These are phyloP conservation scores for Hermodice carunculata DNA, from an alignment of 2,888 invertebrate genomes.

Conservation along the genomic window DNA sequence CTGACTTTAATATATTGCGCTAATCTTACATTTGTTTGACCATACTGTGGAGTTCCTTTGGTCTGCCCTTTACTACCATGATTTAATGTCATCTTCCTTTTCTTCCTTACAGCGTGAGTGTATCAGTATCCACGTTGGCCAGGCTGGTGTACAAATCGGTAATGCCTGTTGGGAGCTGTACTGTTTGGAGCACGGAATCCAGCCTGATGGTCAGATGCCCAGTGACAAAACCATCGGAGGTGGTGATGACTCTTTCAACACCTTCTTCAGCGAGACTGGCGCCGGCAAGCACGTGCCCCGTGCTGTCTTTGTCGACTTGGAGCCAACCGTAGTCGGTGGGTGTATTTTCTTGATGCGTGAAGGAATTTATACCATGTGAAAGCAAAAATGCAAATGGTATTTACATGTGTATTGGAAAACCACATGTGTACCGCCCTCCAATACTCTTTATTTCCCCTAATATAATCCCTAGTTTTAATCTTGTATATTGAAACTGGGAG, in stretches of 20 bases:
- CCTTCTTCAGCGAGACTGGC: slow-evolving; percentile 83
- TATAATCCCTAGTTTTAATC: no score
- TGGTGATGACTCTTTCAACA: slow-evolving; percentile 91
- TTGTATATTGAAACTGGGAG: no score
- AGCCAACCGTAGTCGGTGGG: slow-evolving; percentile 85
- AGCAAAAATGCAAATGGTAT: no score
- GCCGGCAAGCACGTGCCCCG: slow-evolving; percentile 96
- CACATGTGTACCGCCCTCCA: no score
- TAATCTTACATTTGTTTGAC: no score
- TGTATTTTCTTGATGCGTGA: no score
- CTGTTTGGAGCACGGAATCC: slow-evolving; percentile 74
- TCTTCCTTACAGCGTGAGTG: slow-evolving; percentile 64
- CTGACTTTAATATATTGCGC: no score
- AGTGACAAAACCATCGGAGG: slow-evolving; percentile 81
- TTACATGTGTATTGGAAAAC: no score
- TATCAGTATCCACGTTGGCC: slow-evolving; percentile 72
- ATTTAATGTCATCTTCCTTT: background rate
- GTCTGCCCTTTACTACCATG: no score
- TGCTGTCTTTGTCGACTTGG: slow-evolving; percentile 93
- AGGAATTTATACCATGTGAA: no score
- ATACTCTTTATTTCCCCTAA: no score
- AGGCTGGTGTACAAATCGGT: slow-evolving; percentile 73
- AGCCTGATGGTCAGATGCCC: slow-evolving; percentile 74
- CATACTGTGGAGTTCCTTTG: no score
- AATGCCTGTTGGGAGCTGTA: slow-evolving; percentile 75